These are phyloP conservation scores for Ia io DNA, from an alignment of 2,113 vertebrate genomes.

Conservation along the genomic window DNA sequence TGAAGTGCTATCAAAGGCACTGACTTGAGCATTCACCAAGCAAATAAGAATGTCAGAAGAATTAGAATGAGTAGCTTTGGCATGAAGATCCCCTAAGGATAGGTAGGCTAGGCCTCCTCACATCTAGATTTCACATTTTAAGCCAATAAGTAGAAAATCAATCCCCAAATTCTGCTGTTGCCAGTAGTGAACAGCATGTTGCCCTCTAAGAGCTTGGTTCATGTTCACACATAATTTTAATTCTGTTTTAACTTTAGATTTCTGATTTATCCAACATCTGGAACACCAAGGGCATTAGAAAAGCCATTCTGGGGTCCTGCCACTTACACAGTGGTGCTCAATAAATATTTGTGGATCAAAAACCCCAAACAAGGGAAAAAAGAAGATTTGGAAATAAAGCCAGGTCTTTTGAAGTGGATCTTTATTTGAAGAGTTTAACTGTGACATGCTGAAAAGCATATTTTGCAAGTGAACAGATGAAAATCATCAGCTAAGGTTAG, in stretches of 20 bases:
- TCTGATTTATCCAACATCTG: constrained; percentile 51
- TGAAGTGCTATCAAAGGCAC: constrained; percentile 37
- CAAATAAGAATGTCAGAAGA: constrained; percentile 3
- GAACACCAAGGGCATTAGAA: constrained; percentile 49
- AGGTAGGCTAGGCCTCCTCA: neutral
- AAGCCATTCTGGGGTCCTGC: constrained; percentile 28
- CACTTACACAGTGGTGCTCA: neutral
- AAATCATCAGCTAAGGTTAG: constrained; percentile 4
- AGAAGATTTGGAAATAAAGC: constrained; percentile 33
- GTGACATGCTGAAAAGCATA: constrained; percentile 12
- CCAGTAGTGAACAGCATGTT: constrained; percentile 55
- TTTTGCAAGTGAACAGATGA: constrained; percentile 5
- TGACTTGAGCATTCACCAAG: neutral
- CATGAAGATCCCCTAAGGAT: neutral
- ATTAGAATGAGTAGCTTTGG: constrained; percentile 29
- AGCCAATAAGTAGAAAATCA: constrained; percentile 56
- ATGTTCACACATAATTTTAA: constrained; percentile 71
- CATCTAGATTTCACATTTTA: constrained; percentile 41
- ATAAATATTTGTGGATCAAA: constrained; percentile 45
- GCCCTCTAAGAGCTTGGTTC: constrained; percentile 56
- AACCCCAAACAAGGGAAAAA: neutral
- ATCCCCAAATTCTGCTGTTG: constrained; percentile 8
- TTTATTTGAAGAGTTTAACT: constrained; percentile 13
- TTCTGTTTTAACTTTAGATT: constrained; percentile 70
- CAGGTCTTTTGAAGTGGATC: constrained; percentile 29